Evolutionary conservation across 2,113 vertebrate genomes (phyloP), one percentile per base, ranked within the genome.

Genomic region (Limanda limanda): DNA sequence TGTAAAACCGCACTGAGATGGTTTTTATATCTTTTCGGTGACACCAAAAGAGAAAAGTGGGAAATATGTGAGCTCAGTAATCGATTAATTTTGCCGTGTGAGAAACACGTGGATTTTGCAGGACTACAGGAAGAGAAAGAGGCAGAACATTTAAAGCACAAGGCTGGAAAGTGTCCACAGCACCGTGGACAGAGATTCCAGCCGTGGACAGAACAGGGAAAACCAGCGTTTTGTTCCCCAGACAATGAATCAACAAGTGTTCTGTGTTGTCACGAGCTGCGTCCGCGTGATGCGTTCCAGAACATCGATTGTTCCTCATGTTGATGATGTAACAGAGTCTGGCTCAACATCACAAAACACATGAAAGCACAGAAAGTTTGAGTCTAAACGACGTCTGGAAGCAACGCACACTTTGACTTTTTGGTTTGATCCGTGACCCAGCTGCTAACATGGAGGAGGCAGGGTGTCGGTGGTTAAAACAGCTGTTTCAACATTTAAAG

Each of bases 131-230:
- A 66, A 82, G 48, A 61, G 18, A 40, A 84, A 88, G 68, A 70
- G 48, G 61, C 52, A 65, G 67, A 76, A 71, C 67, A 40, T 54
- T 11, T 2, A 60, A 78, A 27, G 63, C 59, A 60, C 68, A 74
- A 31, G 42, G 71, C 59, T 20, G 79, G 74, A 88, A 86, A 85
- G 67, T 67, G 75, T 82, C 79, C 77, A 82, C 79, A 60, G 10
- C 70, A 60, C 56, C 60, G 76, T 25, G 62, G 68, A 80, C 76
- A 76, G 21, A 82, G 48, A 70, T 71, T 31, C 64, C 68, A 82
- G 55, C 60, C 67, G 67, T 73, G 63, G 45, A 59, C 10, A 24
- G 76, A 78, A 24, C 66, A 56, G 25, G 42, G 40, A 82, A 27
- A 80, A 85, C n/a, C 31, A 37, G 42, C 58, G 73, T 52, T 79